These are phyloP conservation scores for Acomys russatus DNA, from an alignment of 2,797 vertebrate genomes.

Conservation along the genomic window DNA sequence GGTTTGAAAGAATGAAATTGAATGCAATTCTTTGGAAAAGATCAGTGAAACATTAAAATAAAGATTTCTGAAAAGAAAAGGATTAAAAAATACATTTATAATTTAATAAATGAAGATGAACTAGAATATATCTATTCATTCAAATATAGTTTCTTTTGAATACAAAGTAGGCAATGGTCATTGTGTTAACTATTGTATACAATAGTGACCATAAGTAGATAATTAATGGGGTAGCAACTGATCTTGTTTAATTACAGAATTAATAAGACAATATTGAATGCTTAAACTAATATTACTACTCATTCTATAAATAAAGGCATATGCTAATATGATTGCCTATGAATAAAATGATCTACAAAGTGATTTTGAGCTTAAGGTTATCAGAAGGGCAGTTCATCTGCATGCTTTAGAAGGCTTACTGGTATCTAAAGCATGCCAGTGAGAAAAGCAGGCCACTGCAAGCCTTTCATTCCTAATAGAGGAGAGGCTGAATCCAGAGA, in stretches of 20 bases:
- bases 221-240: neutral
- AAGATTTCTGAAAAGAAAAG: neutral
- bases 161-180: neutral
- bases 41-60: neutral
- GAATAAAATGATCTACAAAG: neutral
- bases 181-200: neutral
- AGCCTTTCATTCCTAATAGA: neutral
- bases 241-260: neutral
- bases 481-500: neutral
- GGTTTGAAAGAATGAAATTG: neutral
- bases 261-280: neutral
- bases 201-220: neutral
- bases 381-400: neutral
- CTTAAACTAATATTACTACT: neutral
- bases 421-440: neutral
- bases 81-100: neutral
- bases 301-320: neutral
- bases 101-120: neutral
- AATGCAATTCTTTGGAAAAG: neutral
- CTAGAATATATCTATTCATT: neutral
- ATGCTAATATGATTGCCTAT: neutral
- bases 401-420: neutral
- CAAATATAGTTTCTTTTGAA: neutral
- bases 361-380: neutral
- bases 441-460: fast-evolving